Percentiles rank a stretch among this genome's conserved stretches.
phyloP scores from a whole-genome alignment of 2,113 vertebrate genomes.

The Crocuta crocuta region DNA sequence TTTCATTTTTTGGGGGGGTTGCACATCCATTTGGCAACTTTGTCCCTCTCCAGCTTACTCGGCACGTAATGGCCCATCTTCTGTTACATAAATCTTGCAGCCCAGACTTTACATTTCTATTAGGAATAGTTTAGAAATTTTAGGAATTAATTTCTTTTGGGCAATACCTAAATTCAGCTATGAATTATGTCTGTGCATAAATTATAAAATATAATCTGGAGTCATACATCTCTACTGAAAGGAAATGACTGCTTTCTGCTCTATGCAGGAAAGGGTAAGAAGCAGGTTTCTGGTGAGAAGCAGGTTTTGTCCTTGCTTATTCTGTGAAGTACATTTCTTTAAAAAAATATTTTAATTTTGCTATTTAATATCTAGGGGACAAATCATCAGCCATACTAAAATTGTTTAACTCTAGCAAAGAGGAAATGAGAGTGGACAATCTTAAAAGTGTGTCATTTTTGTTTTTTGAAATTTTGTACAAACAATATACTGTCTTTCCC shows the following conservation, averaged over 20 bases:
- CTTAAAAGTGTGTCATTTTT: not conserved
- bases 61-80: not conserved
- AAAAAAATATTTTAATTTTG: conserved; percentile 18
- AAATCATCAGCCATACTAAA: not conserved
- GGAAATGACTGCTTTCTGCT: not conserved
- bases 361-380: not conserved
- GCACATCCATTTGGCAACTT: not conserved
- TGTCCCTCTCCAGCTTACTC: not conserved
- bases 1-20: not conserved
- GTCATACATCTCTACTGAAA: not conserved
- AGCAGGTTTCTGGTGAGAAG: not conserved
- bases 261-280: not conserved
- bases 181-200: not conserved
- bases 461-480: conserved; percentile 12
- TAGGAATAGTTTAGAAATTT: conserved; percentile 41
- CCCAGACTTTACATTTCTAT: not conserved
- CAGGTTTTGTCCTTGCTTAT: not conserved
- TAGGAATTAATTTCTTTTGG: conserved; percentile 34
- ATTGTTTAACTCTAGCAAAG: not conserved
- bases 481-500: not conserved
- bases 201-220: not conserved
- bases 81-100: not conserved
- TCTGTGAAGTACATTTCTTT: not conserved
- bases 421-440: conserved; percentile 15
- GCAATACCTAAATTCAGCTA: not conserved